A percentile compares a stretch with the other conserved stretches of the same genome.
Evolutionary conservation across 2,888 invertebrate species (phyloP).

Genomic region (Dorcus hopei): DNA sequence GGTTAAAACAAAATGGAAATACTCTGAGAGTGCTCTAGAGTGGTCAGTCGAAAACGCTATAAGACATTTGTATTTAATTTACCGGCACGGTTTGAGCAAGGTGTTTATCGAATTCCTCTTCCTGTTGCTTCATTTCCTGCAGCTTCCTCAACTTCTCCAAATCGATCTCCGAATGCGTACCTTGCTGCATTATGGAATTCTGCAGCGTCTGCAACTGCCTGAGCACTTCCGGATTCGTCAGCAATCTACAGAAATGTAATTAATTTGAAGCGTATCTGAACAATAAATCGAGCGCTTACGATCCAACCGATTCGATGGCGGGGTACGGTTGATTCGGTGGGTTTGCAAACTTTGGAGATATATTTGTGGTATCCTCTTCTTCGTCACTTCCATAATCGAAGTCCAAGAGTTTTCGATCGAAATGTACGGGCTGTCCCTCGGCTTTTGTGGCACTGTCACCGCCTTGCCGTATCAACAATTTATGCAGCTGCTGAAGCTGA

Average conservation of each 20-base stretch:
- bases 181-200: conserved; percentile 50
- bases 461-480: conserved; percentile 50
- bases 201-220: conserved; percentile 77
- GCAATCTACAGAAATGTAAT: conserved; percentile 51
- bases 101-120: conserved; percentile 74
- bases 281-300: conserved; percentile 12
- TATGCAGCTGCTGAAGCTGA: conserved; percentile 63
- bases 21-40: no score
- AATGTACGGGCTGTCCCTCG: conserved; percentile 59
- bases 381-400: conserved; percentile 93
- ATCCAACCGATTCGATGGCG: conserved; percentile 31
- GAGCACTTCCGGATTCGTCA: conserved; percentile 85
- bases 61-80: conserved; percentile 36
- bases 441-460: conserved; percentile 41
- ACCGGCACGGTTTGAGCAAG: conserved; percentile 71
- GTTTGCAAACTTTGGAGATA: conserved; percentile 46
- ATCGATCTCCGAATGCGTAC: conserved; percentile 62
- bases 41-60: no score
- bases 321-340: conserved; percentile 15
- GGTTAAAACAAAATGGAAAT: no score
- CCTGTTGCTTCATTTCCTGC: conserved; percentile 69
- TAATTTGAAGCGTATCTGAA: neutral
- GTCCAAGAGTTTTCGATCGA: conserved; percentile 81
- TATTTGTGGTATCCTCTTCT: conserved; percentile 61
- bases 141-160: conserved; percentile 66